Base-by-base conservation (phyloP, 2,888 invertebrate species). In the Drosophila aldrichi region DNA sequence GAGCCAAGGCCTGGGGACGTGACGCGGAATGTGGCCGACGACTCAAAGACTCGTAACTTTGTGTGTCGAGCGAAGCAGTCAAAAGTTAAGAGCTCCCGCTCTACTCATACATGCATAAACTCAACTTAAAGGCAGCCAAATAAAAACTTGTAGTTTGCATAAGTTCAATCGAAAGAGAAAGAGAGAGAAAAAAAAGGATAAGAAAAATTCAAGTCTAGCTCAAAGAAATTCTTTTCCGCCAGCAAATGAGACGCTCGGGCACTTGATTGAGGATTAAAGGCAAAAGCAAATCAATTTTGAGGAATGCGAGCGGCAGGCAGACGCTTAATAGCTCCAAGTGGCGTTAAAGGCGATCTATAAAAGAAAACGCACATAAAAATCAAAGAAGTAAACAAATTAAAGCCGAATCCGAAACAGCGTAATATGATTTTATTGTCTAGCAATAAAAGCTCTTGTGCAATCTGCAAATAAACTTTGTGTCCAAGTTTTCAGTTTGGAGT, bases 331-430 rank as follows among this genome's bases (percentile, higher is more conserved):
- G 67, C 66, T 29, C 36, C n/a, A 51, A 72, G 44, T 43, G 41
- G 38, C 67, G 29, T 48, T 65, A 54, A 74, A 57, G 41, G 16
- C 29, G 46, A 55, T 34, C 41, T 40, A 79, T 76, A 79, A 77
- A 74, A n/a, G n/a, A n/a, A 55, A 79, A 71, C 18, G 6, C 43
- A 22, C 48, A 65, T 74, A 56, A 69, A 79, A 69, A 41, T 32
- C 48, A 68, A 61, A 68, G 61, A 74, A 43, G 58, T 44, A 61
- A 77, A 69, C 58, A 65, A 79, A 79, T 79, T 77, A 79, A 69
- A 63, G 64, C n/a, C 49, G 51, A 68, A 52, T 48, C 43, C 12
- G 41, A 44, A 54, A 62, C 34, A 12, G 38, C 16, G 25, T 48
- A 58, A 58, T 48, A 29, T 16, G 40, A 41, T 79, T 79, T 79